A percentile compares a stretch with the other conserved stretches of the same genome.
Conservation (phyloP, 2,797 vertebrate genomes). For the Sorex maritimensis region DNA sequence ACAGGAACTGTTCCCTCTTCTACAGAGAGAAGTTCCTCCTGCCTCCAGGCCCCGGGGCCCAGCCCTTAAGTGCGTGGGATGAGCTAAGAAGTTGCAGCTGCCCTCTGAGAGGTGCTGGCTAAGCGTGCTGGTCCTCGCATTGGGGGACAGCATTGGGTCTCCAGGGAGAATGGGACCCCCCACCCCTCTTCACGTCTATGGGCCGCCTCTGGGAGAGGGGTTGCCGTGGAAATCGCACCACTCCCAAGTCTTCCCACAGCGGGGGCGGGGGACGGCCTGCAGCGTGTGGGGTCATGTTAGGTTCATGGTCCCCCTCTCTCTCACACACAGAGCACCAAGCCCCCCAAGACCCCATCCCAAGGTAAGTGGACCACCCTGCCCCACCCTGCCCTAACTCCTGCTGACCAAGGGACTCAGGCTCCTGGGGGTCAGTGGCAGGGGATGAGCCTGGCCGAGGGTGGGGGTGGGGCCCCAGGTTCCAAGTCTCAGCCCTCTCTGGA, state of each 20-base stretch:
- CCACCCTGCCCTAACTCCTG: neutral
- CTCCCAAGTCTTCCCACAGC: too few species aligned
- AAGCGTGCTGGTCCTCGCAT: neutral
- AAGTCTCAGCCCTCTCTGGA: neutral
- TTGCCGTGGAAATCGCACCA: too few species aligned
- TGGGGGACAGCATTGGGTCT: neutral
- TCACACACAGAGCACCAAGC: conserved; percentile 83
- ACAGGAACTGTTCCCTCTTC: neutral
- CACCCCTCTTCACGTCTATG: too few species aligned
- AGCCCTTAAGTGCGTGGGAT: too few species aligned
- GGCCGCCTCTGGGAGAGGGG: too few species aligned
- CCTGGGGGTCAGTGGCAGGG: neutral
- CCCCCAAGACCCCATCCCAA: conserved; percentile 68
- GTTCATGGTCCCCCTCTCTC: conserved; percentile 53
- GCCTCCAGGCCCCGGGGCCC: too few species aligned
- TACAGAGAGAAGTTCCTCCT: neutral
- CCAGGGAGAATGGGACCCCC: too few species aligned
- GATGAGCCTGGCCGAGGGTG: too few species aligned
- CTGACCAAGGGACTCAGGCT: neutral
- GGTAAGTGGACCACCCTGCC: conserved; percentile 85
- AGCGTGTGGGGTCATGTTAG: rapidly evolving
- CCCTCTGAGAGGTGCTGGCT: too few species aligned
- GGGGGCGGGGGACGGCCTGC: too few species aligned
- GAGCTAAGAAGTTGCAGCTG: too few species aligned
- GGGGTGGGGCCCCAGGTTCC: too few species aligned